phyloP scores from a whole-genome alignment of 2,797 vertebrate species.

The Girardinus metallicus region DNA sequence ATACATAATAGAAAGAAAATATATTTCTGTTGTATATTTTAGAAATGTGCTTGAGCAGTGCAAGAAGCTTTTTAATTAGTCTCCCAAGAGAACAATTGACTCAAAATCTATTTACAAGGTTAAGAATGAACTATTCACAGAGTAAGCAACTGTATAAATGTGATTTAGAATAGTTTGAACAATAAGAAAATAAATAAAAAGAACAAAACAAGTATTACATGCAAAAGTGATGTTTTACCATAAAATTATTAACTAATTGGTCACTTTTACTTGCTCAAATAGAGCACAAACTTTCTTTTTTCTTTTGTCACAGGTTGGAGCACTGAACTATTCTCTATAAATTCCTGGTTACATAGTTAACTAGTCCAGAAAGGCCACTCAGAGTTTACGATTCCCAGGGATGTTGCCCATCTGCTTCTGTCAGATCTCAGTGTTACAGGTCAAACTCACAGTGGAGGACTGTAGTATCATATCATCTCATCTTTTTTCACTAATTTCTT shows the following conservation, averaged over 20 bases:
- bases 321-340: neutral
- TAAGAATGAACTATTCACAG: neutral
- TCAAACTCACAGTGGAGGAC: neutral
- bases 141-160: neutral
- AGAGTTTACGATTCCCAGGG: neutral
- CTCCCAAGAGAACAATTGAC: neutral
- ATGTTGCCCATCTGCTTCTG: neutral
- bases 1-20: too few relatives aligned
- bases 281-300: neutral
- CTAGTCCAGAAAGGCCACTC: neutral
- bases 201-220: neutral
- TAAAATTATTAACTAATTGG: neutral
- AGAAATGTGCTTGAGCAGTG: too few relatives aligned
- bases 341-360: neutral
- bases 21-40: too few relatives aligned
- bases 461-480: neutral
- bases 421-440: neutral
- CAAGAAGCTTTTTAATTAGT: neutral
- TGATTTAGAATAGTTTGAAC: neutral
- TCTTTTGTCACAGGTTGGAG: neutral
- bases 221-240: neutral
- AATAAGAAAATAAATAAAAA: neutral
- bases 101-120: neutral
- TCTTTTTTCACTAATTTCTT: neutral
- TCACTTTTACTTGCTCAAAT: neutral